Evolutionary conservation across 1,140 invertebrate genomes (phyloP).

Genomic region (Nasonia giraulti): DNA sequence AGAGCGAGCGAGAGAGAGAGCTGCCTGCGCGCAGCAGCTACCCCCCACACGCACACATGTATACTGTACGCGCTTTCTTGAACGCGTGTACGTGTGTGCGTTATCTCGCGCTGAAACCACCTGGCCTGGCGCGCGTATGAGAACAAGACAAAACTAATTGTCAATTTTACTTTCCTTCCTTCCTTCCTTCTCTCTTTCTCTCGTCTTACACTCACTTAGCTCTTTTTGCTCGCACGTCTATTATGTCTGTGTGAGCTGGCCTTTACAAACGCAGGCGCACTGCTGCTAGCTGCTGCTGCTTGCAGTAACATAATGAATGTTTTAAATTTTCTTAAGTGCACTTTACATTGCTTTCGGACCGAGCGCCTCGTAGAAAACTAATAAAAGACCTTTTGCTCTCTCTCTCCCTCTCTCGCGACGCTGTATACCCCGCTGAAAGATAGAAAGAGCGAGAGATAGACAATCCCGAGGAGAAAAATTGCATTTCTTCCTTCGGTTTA

Average conservation of each 20-base stretch:
- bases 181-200: slow-evolving; percentile 11
- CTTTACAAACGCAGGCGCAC: background rate
- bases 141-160: slow-evolving; percentile 61
- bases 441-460: background rate
- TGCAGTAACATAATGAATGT: slow-evolving; percentile 32
- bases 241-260: slow-evolving; percentile 14
- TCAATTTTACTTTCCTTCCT: slow-evolving; percentile 53
- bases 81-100: slow-evolving; percentile 42
- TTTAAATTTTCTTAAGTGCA: slow-evolving; percentile 39
- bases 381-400: background rate
- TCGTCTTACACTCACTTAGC: background rate
- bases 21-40: background rate
- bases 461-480: background rate
- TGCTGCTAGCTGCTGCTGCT: background rate
- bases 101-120: slow-evolving; percentile 64
- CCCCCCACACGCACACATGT: background rate
- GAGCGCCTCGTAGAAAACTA: slow-evolving; percentile 13
- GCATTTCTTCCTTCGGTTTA: background rate
- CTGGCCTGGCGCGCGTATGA: slow-evolving; percentile 54
- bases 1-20: slow-evolving; percentile 47
- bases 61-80: background rate
- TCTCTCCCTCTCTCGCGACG: background rate
- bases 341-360: slow-evolving; percentile 17
- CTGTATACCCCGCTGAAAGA: background rate
- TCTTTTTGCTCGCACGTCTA: slow-evolving; percentile 5